A percentile compares a stretch with the other conserved stretches of the same genome.
These are phyloP conservation scores for Trachelus tabidus DNA, from an alignment of 2,888 invertebrate genomes.

Conservation along the genomic window DNA sequence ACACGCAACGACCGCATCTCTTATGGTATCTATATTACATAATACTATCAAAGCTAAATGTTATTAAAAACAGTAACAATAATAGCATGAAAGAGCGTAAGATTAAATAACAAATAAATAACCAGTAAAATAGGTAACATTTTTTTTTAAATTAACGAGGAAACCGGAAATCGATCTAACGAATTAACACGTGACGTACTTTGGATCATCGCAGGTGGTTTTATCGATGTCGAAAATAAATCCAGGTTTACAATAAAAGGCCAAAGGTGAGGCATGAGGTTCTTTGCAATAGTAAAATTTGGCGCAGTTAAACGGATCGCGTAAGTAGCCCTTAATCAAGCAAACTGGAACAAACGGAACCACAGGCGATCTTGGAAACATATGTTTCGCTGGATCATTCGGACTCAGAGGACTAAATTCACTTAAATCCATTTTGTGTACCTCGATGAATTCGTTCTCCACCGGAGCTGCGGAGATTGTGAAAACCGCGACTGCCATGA, in stretches of 20 bases:
- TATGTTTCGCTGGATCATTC: constrained; percentile 37
- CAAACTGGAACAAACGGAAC: constrained; percentile 39
- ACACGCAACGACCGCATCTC: no score
- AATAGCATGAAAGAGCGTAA: no score
- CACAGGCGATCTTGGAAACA: constrained; percentile 33
- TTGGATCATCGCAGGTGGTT: constrained; percentile 29
- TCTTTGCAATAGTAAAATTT: constrained; percentile 42
- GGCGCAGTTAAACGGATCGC: constrained; percentile 46
- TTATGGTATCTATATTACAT: neutral
- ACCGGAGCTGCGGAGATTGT: constrained; percentile 1
- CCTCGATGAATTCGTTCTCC: constrained; percentile 12
- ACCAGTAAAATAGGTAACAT: neutral
- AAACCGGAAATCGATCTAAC: neutral
- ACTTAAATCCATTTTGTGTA: constrained; percentile 24
- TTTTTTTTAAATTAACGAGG: neutral
- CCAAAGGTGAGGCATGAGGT: constrained; percentile 22
- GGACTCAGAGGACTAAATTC: constrained; percentile 25
- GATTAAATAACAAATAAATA: neutral
- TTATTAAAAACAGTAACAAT: no score
- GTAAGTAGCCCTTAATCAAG: constrained; percentile 33
- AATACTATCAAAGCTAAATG: neutral
- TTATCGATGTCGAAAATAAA: constrained; percentile 35
- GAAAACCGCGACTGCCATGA: neutral
- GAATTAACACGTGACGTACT: constrained; percentile 35
- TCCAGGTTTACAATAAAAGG: constrained; percentile 36